Evolutionary conservation across 2,797 vertebrate species (phyloP).

Genomic region (Limnodromus scolopaceus): DNA sequence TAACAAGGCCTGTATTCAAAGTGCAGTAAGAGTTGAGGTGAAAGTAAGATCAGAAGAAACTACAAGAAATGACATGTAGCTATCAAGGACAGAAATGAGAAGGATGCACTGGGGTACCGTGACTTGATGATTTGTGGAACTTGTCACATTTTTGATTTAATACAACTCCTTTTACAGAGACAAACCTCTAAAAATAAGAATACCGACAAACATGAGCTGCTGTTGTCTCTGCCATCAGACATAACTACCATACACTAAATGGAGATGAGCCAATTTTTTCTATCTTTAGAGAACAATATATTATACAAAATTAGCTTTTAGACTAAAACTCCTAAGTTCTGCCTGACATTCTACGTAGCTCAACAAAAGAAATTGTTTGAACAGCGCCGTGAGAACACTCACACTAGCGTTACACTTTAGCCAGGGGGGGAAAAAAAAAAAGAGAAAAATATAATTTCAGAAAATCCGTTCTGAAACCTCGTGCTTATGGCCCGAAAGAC

Average conservation of each 20-base stretch:
- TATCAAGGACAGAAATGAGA: neutral
- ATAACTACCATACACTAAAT: neutral
- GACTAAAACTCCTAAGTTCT: neutral
- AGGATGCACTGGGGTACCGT: neutral
- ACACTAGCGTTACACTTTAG: neutral
- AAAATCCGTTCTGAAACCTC: neutral
- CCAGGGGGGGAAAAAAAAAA: neutral
- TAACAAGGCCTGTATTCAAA: neutral
- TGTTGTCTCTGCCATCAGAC: neutral
- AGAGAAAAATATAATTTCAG: neutral
- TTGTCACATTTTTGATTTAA: neutral
- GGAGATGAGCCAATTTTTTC: neutral
- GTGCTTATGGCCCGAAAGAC: neutral
- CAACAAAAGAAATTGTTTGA: neutral
- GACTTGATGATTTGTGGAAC: neutral
- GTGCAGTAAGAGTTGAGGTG: neutral
- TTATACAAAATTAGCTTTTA: neutral
- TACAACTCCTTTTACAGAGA: neutral
- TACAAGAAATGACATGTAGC: neutral
- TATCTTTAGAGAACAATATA: neutral
- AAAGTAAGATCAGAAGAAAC: neutral
- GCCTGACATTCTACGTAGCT: neutral
- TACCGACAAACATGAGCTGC: neutral
- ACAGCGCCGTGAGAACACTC: neutral
- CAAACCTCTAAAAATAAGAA: neutral